Evolutionary conservation across 2,113 vertebrate species (phyloP).

Genomic region (Peromyscus polionotus): DNA sequence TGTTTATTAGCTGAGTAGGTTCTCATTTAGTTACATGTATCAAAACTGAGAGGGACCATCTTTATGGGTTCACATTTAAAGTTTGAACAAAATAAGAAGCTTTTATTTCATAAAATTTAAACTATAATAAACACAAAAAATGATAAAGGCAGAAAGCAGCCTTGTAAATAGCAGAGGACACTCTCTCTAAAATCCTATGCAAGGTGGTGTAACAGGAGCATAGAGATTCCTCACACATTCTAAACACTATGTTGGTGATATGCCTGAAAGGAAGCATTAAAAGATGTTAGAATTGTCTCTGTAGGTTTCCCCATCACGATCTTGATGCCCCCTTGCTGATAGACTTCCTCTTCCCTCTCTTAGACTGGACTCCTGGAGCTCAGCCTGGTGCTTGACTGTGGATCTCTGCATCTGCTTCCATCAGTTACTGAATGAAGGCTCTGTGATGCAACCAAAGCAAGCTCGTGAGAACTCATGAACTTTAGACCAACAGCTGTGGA

Average conservation of each 20-base stretch:
- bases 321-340: no score
- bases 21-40: background rate
- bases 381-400: no score
- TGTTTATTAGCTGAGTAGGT: slow-evolving; percentile 12
- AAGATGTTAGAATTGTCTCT: background rate
- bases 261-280: background rate
- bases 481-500: no score
- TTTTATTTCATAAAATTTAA: background rate
- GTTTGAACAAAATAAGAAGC: slow-evolving; percentile 1
- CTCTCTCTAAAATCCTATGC: background rate
- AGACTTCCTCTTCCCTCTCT: no score
- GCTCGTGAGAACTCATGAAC: no score
- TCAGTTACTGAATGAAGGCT: no score
- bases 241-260: background rate
- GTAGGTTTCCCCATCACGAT: no score
- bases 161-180: background rate
- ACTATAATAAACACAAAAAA: background rate
- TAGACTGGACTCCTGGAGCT: no score
- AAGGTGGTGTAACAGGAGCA: background rate
- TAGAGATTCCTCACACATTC: background rate
- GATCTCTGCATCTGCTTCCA: no score
- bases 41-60: background rate
- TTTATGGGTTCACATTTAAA: slow-evolving; percentile 23
- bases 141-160: background rate
- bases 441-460: no score